phyloP scores from a whole-genome alignment of 92 coral and sea anemone genomes.

The Parazoanthus atlanticus region DNA sequence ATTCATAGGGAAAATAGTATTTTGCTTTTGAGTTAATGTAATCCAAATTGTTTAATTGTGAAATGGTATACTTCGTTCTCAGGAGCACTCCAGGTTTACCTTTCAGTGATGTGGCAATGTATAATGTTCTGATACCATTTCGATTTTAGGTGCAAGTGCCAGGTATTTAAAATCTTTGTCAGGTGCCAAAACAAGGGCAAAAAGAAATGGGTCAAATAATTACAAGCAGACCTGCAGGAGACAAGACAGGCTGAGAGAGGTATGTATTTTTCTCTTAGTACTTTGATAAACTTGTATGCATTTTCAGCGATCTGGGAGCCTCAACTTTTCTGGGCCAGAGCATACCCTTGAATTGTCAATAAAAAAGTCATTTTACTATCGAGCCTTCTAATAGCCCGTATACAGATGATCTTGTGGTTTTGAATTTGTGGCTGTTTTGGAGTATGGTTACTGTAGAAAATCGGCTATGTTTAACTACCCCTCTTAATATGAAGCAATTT shows the following conservation, averaged over 20 bases:
- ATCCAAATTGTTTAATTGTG: neutral
- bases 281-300: neutral
- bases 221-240: constrained; percentile 28
- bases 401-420: too few species aligned
- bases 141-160: constrained; percentile 10
- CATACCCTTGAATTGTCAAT: too few species aligned
- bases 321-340: too few species aligned
- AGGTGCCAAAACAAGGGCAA: constrained; percentile 18
- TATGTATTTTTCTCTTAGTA: neutral
- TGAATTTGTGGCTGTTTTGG: too few species aligned
- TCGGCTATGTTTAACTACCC: too few species aligned
- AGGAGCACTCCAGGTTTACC: neutral
- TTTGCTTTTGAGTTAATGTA: neutral
- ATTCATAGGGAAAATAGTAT: too few species aligned
- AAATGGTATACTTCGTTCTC: neutral
- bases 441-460: too few species aligned
- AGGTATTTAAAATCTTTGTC: constrained; percentile 23
- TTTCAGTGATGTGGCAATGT: neutral
- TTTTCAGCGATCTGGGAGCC: too few species aligned
- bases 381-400: too few species aligned
- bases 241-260: constrained; percentile 23
- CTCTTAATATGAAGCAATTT: too few species aligned
- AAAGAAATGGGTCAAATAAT: neutral
- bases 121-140: neutral
- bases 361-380: too few species aligned